These are phyloP conservation scores for Macaca mulatta DNA, from an alignment of 2,113 vertebrate genomes.

Conservation along the genomic window DNA sequence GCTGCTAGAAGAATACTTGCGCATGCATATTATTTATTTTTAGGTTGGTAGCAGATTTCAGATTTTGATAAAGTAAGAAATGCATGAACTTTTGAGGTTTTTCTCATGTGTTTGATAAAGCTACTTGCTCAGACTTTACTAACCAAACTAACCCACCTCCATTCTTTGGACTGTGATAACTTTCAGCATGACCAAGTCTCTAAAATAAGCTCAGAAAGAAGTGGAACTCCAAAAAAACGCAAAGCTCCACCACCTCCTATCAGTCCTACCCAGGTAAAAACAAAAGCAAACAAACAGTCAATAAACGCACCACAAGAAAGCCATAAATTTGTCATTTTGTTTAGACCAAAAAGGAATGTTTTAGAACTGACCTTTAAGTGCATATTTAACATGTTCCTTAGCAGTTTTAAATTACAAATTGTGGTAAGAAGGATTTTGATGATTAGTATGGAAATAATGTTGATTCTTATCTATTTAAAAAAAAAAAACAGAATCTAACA, in stretches of 20 bases:
- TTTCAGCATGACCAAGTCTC: slow-evolving; percentile 97
- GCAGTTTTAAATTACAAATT: neutral
- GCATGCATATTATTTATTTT: slow-evolving; percentile 75
- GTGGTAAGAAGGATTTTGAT: neutral
- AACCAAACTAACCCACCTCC: slow-evolving; percentile 90
- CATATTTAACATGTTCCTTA: neutral
- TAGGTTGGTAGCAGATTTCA: slow-evolving; percentile 50
- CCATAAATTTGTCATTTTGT: neutral
- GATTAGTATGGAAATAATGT: slow-evolving; percentile 35
- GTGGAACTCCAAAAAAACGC: slow-evolving; percentile 99
- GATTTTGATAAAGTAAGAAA: slow-evolving; percentile 19
- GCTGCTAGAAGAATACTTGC: slow-evolving; percentile 67
- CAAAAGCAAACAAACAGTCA: slow-evolving; percentile 43
- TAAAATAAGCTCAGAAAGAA: slow-evolving; percentile 98
- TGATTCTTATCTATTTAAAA: neutral
- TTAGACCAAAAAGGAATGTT: neutral
- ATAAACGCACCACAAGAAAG: neutral
- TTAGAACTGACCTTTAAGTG: neutral
- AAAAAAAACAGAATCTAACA: neutral
- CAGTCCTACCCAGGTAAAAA: slow-evolving; percentile 96
- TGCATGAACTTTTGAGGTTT: slow-evolving; percentile 80
- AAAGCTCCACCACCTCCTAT: slow-evolving; percentile 99
- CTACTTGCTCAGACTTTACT: slow-evolving; percentile 85
- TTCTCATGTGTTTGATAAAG: slow-evolving; percentile 80
- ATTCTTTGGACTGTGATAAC: slow-evolving; percentile 89